Evolutionary conservation across 2,888 invertebrate genomes (phyloP).

Genomic region (Macrosoma leucophasiata): DNA sequence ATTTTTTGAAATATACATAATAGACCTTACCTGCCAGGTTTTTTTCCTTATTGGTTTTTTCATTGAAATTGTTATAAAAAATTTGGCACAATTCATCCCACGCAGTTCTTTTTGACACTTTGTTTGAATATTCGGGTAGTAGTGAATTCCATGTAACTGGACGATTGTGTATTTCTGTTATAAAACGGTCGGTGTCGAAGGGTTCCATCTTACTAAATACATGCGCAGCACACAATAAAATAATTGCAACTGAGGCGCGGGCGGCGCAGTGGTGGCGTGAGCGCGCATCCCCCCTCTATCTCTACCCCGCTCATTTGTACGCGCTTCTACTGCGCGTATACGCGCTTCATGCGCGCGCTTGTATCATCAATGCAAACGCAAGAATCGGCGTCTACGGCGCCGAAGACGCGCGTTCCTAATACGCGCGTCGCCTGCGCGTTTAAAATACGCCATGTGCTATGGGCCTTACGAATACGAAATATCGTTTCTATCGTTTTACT

Average conservation of each 20-base stretch:
- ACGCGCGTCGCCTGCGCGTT: no score
- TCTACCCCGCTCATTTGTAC: no score
- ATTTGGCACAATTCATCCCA: background rate
- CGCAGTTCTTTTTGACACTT: background rate
- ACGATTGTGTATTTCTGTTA: constrained; percentile 15
- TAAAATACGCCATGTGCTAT: no score
- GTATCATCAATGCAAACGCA: no score
- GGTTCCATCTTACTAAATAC: constrained; percentile 15
- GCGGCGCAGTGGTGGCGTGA: constrained; percentile 9
- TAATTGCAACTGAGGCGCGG: constrained; percentile 12
- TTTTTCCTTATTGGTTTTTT: background rate
- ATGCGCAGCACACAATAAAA: constrained; percentile 12
- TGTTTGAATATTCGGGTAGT: constrained; percentile 12
- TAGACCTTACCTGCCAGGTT: constrained; percentile 1
- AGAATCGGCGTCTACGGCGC: no score
- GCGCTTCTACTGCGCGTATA: no score
- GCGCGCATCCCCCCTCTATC: constrained; percentile 32
- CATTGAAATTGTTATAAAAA: background rate
- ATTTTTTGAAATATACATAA: background rate
- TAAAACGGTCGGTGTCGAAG: constrained; percentile 14
- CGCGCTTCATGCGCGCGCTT: no score
- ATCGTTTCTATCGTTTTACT: no score
- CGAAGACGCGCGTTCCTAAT: no score
- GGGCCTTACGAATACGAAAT: no score
- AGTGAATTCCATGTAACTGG: constrained; percentile 11